These are phyloP conservation scores for Mastomys natalensis DNA, from an alignment of 2,113 vertebrate species.

Conservation along the genomic window DNA sequence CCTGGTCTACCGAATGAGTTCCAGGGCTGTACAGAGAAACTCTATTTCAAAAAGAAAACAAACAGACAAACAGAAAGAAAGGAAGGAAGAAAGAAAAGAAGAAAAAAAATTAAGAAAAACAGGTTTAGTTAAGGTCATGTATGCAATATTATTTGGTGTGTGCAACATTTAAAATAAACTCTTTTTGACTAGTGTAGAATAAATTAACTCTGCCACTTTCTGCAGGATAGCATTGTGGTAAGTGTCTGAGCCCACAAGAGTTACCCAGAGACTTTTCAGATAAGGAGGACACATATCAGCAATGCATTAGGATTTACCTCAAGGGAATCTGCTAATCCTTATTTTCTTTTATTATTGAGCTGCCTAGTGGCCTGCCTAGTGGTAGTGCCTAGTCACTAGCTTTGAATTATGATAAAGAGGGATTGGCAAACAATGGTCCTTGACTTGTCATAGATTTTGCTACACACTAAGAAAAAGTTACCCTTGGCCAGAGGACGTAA, in stretches of 20 bases:
- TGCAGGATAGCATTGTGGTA: conserved; percentile 11
- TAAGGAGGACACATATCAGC: conserved; percentile 32
- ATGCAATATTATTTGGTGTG: conserved; percentile 30
- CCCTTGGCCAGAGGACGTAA: background rate
- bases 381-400: background rate
- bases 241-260: conserved; percentile 24
- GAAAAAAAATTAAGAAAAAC: background rate
- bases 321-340: conserved; percentile 56
- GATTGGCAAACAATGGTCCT: conserved; percentile 45
- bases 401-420: conserved; percentile 59
- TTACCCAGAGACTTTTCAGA: conserved; percentile 62
- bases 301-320: conserved; percentile 36
- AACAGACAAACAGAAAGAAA: background rate
- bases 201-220: conserved; percentile 55
- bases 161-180: conserved; percentile 54
- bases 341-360: conserved; percentile 64
- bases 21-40: background rate
- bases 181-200: conserved; percentile 41
- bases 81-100: background rate
- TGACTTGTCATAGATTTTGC: conserved; percentile 47
- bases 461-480: conserved; percentile 49
- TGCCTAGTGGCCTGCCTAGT: conserved; percentile 14
- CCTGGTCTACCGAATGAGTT: background rate
- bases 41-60: background rate
- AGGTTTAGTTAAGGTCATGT: background rate